Conservation (phyloP, 1,140 invertebrate genomes). For the Anthonomus grandis region DNA sequence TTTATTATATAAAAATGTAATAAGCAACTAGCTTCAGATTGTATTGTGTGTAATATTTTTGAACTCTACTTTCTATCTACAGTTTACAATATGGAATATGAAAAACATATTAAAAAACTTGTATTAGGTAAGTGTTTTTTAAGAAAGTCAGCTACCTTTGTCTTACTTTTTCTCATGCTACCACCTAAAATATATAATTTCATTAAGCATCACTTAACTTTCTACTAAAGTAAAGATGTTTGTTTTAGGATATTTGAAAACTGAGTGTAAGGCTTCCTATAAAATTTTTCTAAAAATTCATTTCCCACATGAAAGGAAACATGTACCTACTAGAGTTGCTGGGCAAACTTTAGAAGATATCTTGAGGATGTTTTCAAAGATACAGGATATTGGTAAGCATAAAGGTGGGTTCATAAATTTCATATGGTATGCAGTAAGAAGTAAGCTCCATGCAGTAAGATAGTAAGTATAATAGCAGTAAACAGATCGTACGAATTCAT, state of each 20-base stretch:
- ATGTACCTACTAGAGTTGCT: constrained; percentile 25
- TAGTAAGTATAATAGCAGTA: too few species aligned
- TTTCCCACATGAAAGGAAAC: constrained; percentile 14
- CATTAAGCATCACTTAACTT: background rate
- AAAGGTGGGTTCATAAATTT: too few species aligned
- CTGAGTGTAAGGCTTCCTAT: constrained; percentile 23
- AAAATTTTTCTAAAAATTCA: constrained; percentile 25
- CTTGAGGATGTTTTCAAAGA: constrained; percentile 21
- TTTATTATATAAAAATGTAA: too few species aligned
- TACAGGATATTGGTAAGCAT: constrained; percentile 31
- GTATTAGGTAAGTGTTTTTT: constrained; percentile 26
- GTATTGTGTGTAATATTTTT: too few species aligned
- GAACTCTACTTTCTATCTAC: too few species aligned
- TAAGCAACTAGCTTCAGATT: too few species aligned
- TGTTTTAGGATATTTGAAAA: constrained; percentile 29
- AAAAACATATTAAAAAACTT: constrained; percentile 22
- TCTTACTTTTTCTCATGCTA: background rate
- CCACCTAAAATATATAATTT: background rate
- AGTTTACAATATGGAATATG: constrained; percentile 21
- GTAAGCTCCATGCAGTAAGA: too few species aligned
- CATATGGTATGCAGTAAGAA: too few species aligned
- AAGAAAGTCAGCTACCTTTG: background rate
- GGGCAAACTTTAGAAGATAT: constrained; percentile 30
- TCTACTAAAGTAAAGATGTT: background rate
- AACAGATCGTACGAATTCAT: too few species aligned